Percentiles rank a stretch among this genome's conserved stretches.
Conservation (phyloP, 2,113 vertebrate species). For the Tor tambroides region DNA sequence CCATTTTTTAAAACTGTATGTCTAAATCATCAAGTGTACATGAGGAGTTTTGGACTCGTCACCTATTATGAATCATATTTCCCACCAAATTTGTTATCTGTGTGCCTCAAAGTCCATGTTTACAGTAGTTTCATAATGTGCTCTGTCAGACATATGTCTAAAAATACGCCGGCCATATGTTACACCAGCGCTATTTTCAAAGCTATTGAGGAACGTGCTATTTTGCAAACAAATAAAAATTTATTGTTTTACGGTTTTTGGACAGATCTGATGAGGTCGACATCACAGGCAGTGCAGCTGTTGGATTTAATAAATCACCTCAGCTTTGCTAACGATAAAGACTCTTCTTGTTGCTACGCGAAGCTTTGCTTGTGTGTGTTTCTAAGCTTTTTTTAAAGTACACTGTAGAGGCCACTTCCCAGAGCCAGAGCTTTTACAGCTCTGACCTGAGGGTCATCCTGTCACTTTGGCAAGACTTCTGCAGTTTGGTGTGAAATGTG, state of each 20-base stretch:
- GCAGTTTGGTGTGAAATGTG: conserved; percentile 26
- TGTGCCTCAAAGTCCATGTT: conserved; percentile 30
- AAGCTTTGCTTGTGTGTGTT: background rate
- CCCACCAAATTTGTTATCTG: background rate
- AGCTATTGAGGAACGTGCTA: conserved; percentile 13
- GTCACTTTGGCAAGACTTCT: conserved; percentile 18
- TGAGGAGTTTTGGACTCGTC: background rate
- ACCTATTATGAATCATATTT: background rate
- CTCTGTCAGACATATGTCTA: conserved; percentile 42
- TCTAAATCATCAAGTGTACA: no score
- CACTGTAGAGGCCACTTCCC: conserved; percentile 6
- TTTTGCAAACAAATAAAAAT: conserved; percentile 23
- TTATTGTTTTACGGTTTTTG: conserved; percentile 37
- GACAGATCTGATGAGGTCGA: background rate
- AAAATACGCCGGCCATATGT: conserved; percentile 45
- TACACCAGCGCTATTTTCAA: conserved; percentile 15
- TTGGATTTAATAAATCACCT: conserved; percentile 20
- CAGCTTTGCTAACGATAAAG: background rate
- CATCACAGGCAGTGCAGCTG: conserved; percentile 20
- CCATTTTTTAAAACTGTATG: no score
- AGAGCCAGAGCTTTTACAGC: conserved; percentile 12
- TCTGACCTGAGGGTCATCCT: conserved; percentile 33
- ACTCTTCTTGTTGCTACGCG: background rate
- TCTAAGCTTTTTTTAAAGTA: no score
- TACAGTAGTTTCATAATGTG: conserved; percentile 19